Base-by-base conservation (phyloP, 2,888 invertebrate species). In the Nephrotoma flavescens region DNA sequence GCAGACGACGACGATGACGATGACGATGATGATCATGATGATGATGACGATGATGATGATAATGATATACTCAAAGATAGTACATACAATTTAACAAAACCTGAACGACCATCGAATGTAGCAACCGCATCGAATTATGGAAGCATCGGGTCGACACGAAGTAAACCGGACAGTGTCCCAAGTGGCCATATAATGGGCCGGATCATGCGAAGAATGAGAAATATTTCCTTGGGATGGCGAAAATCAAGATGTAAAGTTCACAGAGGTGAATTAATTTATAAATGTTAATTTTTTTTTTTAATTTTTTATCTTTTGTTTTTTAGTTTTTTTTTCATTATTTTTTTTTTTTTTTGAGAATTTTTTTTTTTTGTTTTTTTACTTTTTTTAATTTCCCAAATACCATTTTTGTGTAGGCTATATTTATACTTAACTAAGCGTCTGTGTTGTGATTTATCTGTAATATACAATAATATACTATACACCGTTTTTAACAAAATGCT, bases 181-280 rank as follows among this genome's bases (percentile, higher is more conserved):
- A 89, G 89, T 85, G 89, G 90, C 83, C 92, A 91, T 87, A 89
- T 91, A 9, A 89, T 92, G 15, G 90, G 91, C 7, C 89, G 91
- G 19, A 88, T 92, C 86, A 88, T 92, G 86, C 89, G 90, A 86
- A 90, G 91, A 86, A 91, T 92, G 89, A 90, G 91, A 86, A 90
- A 91, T 87, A 89, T 92, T 87, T 91, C 92, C 44, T 89, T 91
- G 87, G 90, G 91, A 87, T 92, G 91, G 91, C 91, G 91, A 87
- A 92, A 90, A 88, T 90, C 91, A 86, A 91, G 90, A 87, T 89
- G 91, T 89, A 90, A 91, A 88, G 90, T 90, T 89, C 90, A 90
- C 88, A 90, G 92, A 92, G 92, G 92, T 92, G 92, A 92, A 57
- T 88, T 83, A 86, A 71, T 71, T 71, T 71, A 71, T 71, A 71